phyloP scores from a whole-genome alignment of 2,113 vertebrate species.

The Urocitellus parryii region DNA sequence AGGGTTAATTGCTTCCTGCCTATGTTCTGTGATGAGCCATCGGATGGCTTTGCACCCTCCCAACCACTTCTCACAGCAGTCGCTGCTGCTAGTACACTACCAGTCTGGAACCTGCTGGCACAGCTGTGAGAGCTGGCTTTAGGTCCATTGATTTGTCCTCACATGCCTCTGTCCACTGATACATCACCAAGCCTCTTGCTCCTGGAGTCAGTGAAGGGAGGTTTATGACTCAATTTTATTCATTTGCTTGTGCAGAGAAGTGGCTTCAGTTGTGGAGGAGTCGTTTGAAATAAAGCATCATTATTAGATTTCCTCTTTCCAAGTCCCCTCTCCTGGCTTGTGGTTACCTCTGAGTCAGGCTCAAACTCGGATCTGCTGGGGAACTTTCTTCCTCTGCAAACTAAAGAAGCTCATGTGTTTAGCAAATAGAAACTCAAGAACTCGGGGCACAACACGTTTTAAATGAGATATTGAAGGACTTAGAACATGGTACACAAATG shows the following conservation, averaged over 20 bases:
- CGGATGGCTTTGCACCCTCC: neutral
- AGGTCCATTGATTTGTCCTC: slow-evolving; percentile 59
- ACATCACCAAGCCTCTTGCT: slow-evolving; percentile 3
- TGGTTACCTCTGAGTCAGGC: neutral
- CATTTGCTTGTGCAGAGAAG: slow-evolving; percentile 32
- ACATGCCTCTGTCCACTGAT: neutral
- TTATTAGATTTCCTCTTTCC: neutral
- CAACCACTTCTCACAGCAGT: fast-evolving
- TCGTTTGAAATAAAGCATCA: slow-evolving; percentile 56
- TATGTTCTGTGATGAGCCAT: neutral
- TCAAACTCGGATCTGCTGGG: neutral
- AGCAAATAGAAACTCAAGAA: neutral
- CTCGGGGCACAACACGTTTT: neutral
- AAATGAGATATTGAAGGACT: neutral
- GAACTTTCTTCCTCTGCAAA: neutral
- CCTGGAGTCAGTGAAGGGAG: slow-evolving; percentile 5
- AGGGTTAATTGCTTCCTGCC: neutral
- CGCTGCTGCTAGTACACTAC: fast-evolving
- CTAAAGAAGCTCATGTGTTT: slow-evolving; percentile 1
- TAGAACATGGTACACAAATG: fast-evolving
- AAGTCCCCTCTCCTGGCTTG: neutral
- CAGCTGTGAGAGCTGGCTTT: neutral
- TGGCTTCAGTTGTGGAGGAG: slow-evolving; percentile 40
- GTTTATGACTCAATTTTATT: slow-evolving; percentile 66
- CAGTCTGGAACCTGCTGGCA: neutral